Base-by-base conservation (phyloP, 2,888 invertebrate genomes). In the Poecilobothrus nobilitatus region DNA sequence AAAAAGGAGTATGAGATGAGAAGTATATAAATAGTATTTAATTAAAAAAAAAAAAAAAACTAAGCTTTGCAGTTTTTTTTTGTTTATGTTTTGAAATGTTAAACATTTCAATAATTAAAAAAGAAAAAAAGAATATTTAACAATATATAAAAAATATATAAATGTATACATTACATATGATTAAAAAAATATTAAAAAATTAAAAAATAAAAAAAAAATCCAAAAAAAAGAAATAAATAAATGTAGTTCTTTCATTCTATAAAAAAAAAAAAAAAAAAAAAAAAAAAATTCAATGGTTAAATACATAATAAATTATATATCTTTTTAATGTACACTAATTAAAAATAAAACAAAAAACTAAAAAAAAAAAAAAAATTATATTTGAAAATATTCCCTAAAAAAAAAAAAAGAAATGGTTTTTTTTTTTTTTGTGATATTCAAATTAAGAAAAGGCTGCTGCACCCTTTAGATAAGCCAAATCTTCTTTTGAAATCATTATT, bases 151-250 rank as follows among this genome's bases (percentile, higher is more conserved):
- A 10, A 37, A 37, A 37, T 37, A 37, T 8, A 53, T 53, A 53
- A 53, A 18, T 53, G 53, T 53, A 53, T 53, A 27, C 27, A 27
- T 27, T 27, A 27, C 27, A 27, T 27, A 27, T 4, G 2, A 27
- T 27, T 2, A 27, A 4, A 27, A 27, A 27, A 27, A 27, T 4
- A 27, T 18, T 66, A 68, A 65, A 27, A 27, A 53, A 34, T 1
- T 22, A 6, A 66, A 67, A 69, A 71, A n/a, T 67, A 41, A 68
- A 69, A 68, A 62, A 64, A 33, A 70, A 71, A 68, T 63, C 62
- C 34, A 65, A 69, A 34, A 22, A 68, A 44, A 66, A 67, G 67
- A 69, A 68, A 68, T 33, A 68, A 22, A 67, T 68, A 69, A 70
- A 67, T 67, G 69, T 66, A 68, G 63, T 65, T 66, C 68, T 68